A percentile compares a stretch with the other conserved stretches of the same genome.
phyloP scores from a whole-genome alignment of 2,888 invertebrate species.

The Apodemia hepburni region DNA sequence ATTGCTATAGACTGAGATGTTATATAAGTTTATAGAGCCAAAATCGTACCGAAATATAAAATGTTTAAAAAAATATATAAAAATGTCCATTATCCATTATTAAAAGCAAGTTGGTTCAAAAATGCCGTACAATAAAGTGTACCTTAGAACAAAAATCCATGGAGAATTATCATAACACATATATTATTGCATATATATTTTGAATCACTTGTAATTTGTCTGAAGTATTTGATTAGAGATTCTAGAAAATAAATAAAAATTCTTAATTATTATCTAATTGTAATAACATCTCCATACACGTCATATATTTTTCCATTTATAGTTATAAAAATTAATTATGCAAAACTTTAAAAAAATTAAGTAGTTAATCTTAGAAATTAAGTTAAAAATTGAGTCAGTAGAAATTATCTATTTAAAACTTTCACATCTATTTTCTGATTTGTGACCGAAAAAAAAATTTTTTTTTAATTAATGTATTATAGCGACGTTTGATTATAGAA shows the following conservation, averaged over 20 bases:
- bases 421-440: constrained; percentile 6
- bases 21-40: constrained; percentile 20
- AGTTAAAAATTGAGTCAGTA: constrained; percentile 13
- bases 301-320: constrained; percentile 14
- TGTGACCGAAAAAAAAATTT: not conserved
- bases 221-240: constrained; percentile 12
- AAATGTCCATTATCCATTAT: constrained; percentile 3
- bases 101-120: constrained; percentile 9
- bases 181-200: not conserved
- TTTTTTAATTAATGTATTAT: not conserved
- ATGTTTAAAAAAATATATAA: constrained; percentile 1
- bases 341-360: constrained; percentile 7
- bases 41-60: constrained; percentile 15
- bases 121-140: not conserved
- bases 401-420: constrained; percentile 9
- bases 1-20: constrained; percentile 27
- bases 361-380: constrained; percentile 11
- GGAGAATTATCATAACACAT: too few relatives aligned
- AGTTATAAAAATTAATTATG: constrained; percentile 10
- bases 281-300: constrained; percentile 11
- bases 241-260: not conserved
- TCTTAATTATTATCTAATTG: constrained; percentile 8
- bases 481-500: not conserved
- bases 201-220: constrained; percentile 9
- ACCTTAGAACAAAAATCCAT: not conserved